Conservation (phyloP, 2,888 invertebrate genomes). For the Pediacus dermestoides region DNA sequence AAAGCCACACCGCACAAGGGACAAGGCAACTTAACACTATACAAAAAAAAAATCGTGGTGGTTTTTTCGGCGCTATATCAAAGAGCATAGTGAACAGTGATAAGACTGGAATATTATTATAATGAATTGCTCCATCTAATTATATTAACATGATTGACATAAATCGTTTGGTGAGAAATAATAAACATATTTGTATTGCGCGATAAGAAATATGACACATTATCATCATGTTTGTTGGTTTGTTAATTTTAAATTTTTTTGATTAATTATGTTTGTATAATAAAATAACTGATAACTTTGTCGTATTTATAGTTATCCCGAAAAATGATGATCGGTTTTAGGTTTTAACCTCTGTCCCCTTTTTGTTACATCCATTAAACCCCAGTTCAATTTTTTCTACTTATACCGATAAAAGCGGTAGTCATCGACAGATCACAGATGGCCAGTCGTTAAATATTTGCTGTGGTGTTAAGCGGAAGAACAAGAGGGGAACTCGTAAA, state of each 20-base stretch:
- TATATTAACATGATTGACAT: slow-evolving; percentile 30
- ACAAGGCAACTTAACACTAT: too few relatives aligned
- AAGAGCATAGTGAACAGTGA: neutral
- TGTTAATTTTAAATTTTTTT: slow-evolving; percentile 34
- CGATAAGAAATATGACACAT: slow-evolving; percentile 31
- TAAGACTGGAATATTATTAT: too few relatives aligned
- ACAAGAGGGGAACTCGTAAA: slow-evolving; percentile 32
- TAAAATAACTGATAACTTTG: slow-evolving; percentile 19
- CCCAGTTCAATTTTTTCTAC: too few relatives aligned
- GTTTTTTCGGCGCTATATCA: slow-evolving; percentile 4
- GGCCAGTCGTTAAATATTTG: slow-evolving; percentile 37
- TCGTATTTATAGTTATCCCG: slow-evolving; percentile 14
- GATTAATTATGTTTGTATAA: slow-evolving; percentile 27
- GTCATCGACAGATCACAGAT: slow-evolving; percentile 29
- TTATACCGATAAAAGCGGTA: slow-evolving; percentile 23
- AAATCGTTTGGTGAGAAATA: slow-evolving; percentile 33
- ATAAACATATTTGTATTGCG: slow-evolving; percentile 31
- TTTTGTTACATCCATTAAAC: too few relatives aligned
- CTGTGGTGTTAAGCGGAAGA: slow-evolving; percentile 36
- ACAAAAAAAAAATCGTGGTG: too few relatives aligned
- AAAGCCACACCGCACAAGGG: too few relatives aligned
- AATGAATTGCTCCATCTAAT: slow-evolving; percentile 30
- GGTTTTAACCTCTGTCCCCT: too few relatives aligned
- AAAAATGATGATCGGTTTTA: too few relatives aligned
- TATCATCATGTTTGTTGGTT: slow-evolving; percentile 32